A percentile compares a stretch with the other conserved stretches of the same genome.
Evolutionary conservation across 2,888 invertebrate genomes (phyloP).

Genomic region (Drosophila picticornis): DNA sequence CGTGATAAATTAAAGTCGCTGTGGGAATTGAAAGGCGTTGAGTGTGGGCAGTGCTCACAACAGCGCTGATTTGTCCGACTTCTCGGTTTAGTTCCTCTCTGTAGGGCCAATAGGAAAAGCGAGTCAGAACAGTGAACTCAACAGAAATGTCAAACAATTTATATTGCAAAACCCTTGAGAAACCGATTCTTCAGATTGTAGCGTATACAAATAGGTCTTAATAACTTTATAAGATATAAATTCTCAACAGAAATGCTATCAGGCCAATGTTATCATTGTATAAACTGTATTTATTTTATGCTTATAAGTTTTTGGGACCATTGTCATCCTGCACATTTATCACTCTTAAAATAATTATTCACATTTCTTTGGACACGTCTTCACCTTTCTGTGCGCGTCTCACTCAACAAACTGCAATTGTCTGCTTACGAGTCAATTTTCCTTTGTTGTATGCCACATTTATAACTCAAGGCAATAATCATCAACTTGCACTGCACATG

Average conservation of each 20-base stretch:
- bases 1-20: slow-evolving; percentile 63
- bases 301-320: not conserved
- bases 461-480: slow-evolving; percentile 61
- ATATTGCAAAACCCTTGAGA: slow-evolving; percentile 18
- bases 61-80: slow-evolving; percentile 11
- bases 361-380: slow-evolving; percentile 1
- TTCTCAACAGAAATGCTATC: slow-evolving; percentile 18
- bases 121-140: not conserved
- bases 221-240: slow-evolving; percentile 14
- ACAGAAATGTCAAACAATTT: not conserved
- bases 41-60: slow-evolving; percentile 32
- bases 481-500: slow-evolving; percentile 55
- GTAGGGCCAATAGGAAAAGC: not conserved
- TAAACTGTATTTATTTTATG: not conserved
- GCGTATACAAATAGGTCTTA: slow-evolving; percentile 24
- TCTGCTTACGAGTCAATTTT: slow-evolving; percentile 39
- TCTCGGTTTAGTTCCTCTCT: not conserved
- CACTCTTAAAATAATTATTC: not conserved
- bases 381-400: slow-evolving; percentile 11
- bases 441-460: slow-evolving; percentile 23
- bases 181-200: slow-evolving; percentile 21
- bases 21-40: slow-evolving; percentile 56
- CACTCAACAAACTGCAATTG: slow-evolving; percentile 28
- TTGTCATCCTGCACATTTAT: not conserved
- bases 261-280: not conserved